Base-by-base conservation (phyloP, 1,140 invertebrate species). In the Agrypnia vestita region DNA sequence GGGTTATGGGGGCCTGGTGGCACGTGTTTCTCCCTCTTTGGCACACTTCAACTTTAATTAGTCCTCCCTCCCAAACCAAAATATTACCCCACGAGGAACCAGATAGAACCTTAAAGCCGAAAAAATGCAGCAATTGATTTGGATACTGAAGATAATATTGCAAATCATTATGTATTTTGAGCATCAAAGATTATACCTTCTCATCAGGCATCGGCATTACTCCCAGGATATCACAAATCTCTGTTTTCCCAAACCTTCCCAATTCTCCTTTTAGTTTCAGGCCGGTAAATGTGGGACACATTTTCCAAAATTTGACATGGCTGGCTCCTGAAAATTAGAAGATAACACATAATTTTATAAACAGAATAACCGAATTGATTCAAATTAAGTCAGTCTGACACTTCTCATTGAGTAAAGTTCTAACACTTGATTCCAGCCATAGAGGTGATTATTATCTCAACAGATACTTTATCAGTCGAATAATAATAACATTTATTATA, bases 261-360 rank as follows among this genome's bases (percentile, higher is more conserved):
- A 96, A 85, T 84, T 94, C 92, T 3, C 96, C 96, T 88, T 97
- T 93, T 1, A 98, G 88, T 86, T 98, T 98, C 0, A 97, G 86
- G 1, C 96, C 96, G 0, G 96, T 97, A 85, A 97, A 97, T 0
- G 97, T 97, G 82, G 92, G 85, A 0, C 93, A 93, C 93, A 97
- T 97, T 91, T 96, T 97, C 97, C 97, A 98, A 89, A 97, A 97
- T 90, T 96, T 96, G 75, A 98, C 96, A 85, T 97, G 96, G 61
- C 86, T 87, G 13, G 86, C 89, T 73, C 92, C 92, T 92, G 43
- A 17, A 71, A 17, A 71, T 35, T 35, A 35, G 25, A 35, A 35
- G 1, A 35, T 35, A 35, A 35, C n/a, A n/a, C n/a, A n/a, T 35
- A 35, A 35, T 35, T 35, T 35, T 3, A 35, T 35, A 6, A 35